Evolutionary conservation across 2,888 invertebrate species (phyloP).

Genomic region (Drosophila lacicola): DNA sequence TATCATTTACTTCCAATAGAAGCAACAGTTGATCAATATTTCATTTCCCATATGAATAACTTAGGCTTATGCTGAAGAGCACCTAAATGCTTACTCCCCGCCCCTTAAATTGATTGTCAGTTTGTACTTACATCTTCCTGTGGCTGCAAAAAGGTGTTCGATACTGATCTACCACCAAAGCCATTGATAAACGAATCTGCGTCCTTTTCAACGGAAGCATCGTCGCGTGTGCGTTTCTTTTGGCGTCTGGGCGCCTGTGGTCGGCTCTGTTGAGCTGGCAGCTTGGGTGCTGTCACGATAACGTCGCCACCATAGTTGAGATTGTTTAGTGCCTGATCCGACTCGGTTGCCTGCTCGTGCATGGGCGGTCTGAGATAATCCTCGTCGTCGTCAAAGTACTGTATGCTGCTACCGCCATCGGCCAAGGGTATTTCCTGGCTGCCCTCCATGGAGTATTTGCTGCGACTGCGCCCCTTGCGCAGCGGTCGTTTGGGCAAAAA

Average conservation of each 20-base stretch:
- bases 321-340: slow-evolving; percentile 65
- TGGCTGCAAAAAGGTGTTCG: slow-evolving; percentile 84
- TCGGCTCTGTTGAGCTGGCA: slow-evolving; percentile 59
- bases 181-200: slow-evolving; percentile 84
- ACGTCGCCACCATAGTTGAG: slow-evolving; percentile 55
- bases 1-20: too few relatives aligned
- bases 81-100: too few relatives aligned
- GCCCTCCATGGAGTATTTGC: slow-evolving; percentile 83
- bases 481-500: slow-evolving; percentile 86
- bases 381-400: slow-evolving; percentile 85
- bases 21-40: too few relatives aligned
- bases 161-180: slow-evolving; percentile 85
- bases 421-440: slow-evolving; percentile 84
- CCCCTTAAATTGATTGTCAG: background rate
- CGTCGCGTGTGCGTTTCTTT: slow-evolving; percentile 80
- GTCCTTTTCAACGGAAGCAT: slow-evolving; percentile 83
- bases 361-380: slow-evolving; percentile 78
- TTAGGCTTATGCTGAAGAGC: too few relatives aligned
- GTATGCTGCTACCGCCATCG: slow-evolving; percentile 81
- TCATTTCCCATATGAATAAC: too few relatives aligned
- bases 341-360: slow-evolving; percentile 61
- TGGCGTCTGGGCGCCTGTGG: slow-evolving; percentile 85
- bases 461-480: slow-evolving; percentile 85
- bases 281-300: slow-evolving; percentile 35
- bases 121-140: slow-evolving; percentile 82